Conservation (phyloP, 2,888 invertebrate species). For the Steinernema carpocapsae region DNA sequence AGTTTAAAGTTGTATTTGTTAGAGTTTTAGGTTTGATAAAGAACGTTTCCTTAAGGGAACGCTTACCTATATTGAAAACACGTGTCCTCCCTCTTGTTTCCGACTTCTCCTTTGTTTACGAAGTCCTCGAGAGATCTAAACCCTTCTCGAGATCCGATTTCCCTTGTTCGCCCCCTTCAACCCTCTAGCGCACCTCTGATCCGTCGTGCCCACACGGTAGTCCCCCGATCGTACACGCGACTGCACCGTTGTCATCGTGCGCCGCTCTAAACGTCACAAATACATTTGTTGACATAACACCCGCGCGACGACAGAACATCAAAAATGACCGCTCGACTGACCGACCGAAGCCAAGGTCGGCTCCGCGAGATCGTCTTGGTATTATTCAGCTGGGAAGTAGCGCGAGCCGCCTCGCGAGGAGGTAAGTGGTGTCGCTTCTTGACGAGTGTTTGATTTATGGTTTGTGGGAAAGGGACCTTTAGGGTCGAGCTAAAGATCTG, state of each 20-base stretch:
- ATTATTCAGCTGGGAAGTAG: too few relatives aligned
- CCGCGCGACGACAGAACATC: conserved; percentile 22
- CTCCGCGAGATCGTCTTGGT: not conserved
- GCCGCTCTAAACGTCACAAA: conserved; percentile 23
- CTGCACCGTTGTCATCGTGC: too few relatives aligned
- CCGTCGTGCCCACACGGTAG: not conserved
- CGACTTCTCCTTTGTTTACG: too few relatives aligned
- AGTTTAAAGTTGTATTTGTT: not conserved
- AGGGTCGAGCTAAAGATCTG: too few relatives aligned
- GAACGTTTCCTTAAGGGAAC: too few relatives aligned
- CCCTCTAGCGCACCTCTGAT: not conserved
- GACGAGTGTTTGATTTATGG: not conserved
- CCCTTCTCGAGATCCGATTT: not conserved
- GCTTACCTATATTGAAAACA: too few relatives aligned
- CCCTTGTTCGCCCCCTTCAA: not conserved
- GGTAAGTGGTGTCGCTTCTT: conserved; percentile 1
- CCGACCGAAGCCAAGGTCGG: conserved; percentile 25
- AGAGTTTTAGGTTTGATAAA: conserved; percentile 1
- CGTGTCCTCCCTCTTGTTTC: too few relatives aligned
- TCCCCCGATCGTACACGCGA: too few relatives aligned
- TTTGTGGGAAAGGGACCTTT: too few relatives aligned
- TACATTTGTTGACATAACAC: conserved; percentile 25
- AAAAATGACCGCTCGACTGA: conserved; percentile 27
- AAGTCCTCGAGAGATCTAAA: not conserved
- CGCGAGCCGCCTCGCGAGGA: not conserved